These are phyloP conservation scores for Dendronephthya gigantea DNA, from an alignment of 64 coral and sea anemone genomes.

Conservation along the genomic window DNA sequence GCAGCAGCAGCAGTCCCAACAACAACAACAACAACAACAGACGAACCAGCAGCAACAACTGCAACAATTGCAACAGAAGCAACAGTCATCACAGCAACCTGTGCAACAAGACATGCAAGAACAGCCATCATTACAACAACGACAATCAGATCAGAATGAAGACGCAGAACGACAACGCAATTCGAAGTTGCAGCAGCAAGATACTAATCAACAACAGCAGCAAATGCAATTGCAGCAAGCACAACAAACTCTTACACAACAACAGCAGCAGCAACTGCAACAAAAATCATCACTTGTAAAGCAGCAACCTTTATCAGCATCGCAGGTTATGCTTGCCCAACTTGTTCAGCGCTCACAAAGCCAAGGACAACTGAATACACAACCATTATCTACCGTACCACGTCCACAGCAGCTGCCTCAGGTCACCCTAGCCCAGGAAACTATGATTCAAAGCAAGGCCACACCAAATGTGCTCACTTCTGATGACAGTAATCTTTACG, in stretches of 20 bases:
- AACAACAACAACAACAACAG: not conserved
- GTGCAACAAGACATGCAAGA: not conserved
- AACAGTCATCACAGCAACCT: not conserved
- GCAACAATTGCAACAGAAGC: not conserved
- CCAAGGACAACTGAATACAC: not conserved
- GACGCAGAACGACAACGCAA: not conserved
- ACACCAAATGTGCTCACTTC: not conserved
- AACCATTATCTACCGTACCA: not conserved
- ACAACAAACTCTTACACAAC: not conserved
- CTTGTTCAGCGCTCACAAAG: not conserved
- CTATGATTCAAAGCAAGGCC: not conserved
- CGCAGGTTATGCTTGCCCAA: not conserved
- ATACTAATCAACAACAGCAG: not conserved
- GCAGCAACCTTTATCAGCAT: not conserved
- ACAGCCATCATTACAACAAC: not conserved
- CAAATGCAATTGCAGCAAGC: not conserved
- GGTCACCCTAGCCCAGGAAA: not conserved
- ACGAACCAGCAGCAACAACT: not conserved
- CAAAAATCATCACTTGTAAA: not conserved
- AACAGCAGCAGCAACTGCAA: not conserved
- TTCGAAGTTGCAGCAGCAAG: not conserved
- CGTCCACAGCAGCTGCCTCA: not conserved
- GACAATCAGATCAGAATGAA: not conserved
- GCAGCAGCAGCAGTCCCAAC: not conserved
- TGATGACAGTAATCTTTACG: not conserved